These are phyloP conservation scores for Euzophera pinguis DNA, from an alignment of 2,888 invertebrate genomes.

Conservation along the genomic window DNA sequence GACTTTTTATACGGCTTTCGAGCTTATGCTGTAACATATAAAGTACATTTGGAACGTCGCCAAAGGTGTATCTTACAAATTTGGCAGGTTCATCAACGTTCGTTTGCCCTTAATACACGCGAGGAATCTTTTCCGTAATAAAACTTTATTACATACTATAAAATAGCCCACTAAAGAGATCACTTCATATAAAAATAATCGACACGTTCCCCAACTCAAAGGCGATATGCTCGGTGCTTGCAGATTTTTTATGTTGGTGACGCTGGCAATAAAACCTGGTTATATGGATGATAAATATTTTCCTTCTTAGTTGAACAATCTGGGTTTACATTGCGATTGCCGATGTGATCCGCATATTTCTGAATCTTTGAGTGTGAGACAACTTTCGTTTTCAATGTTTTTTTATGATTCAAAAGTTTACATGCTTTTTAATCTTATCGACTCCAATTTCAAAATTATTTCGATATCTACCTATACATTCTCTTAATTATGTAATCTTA, in stretches of 20 bases:
- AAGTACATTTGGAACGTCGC: conserved; percentile 25
- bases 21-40: not conserved
- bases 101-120: conserved; percentile 58
- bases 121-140: conserved; percentile 57
- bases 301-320: conserved; percentile 14
- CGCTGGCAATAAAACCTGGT: conserved; percentile 26
- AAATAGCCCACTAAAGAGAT: conserved; percentile 52
- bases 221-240: conserved; percentile 29
- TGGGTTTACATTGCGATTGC: not conserved
- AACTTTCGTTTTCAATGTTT: no score
- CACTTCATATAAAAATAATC: conserved; percentile 56
- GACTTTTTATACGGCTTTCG: not conserved
- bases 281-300: conserved; percentile 25
- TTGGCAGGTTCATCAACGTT: conserved; percentile 65
- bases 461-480: no score
- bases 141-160: conserved; percentile 58
- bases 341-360: not conserved
- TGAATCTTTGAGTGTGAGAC: no score
- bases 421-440: no score
- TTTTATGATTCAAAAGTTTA: no score
- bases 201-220: conserved; percentile 35
- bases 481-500: no score
- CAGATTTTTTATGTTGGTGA: conserved; percentile 31
- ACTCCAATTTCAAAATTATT: no score
- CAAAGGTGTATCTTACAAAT: conserved; percentile 49